Evolutionary conservation across 2,888 invertebrate species (phyloP).

Genomic region (Invenusta paracnida): DNA sequence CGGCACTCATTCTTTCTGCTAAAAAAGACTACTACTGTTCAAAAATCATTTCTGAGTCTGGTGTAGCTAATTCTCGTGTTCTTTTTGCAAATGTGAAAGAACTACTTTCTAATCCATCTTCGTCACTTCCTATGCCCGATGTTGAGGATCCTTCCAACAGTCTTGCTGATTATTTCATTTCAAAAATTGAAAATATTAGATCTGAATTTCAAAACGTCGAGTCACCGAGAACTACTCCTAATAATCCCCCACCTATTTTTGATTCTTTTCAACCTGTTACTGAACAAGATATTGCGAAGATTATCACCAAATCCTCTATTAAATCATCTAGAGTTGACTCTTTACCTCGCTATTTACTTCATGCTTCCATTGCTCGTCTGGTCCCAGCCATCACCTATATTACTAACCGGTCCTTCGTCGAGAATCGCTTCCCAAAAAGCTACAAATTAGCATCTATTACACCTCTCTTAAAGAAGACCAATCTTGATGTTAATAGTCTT

Average conservation of each 20-base stretch:
- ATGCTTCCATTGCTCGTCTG: neutral
- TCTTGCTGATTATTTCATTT: conserved; percentile 15
- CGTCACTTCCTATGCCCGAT: neutral
- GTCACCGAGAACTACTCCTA: neutral
- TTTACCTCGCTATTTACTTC: neutral
- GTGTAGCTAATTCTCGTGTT: neutral
- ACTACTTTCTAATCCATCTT: neutral
- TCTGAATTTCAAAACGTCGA: neutral
- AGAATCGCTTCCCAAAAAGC: neutral
- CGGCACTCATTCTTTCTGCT: neutral
- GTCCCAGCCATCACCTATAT: neutral
- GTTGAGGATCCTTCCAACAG: neutral
- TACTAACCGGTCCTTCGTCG: neutral
- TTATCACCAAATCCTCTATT: neutral
- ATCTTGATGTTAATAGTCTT: too few relatives aligned
- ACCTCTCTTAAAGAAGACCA: neutral
- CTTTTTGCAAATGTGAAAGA: conserved; percentile 17
- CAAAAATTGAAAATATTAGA: neutral
- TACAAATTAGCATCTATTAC: neutral
- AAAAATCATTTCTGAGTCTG: neutral
- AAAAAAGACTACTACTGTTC: conserved; percentile 1
- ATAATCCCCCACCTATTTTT: neutral
- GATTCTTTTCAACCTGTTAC: neutral
- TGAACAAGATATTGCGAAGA: neutral
- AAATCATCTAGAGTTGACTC: neutral